Percentiles rank a stretch among this genome's conserved stretches.
Conservation (phyloP, 2,888 invertebrate genomes). For the Chromoteleia sp. region DNA sequence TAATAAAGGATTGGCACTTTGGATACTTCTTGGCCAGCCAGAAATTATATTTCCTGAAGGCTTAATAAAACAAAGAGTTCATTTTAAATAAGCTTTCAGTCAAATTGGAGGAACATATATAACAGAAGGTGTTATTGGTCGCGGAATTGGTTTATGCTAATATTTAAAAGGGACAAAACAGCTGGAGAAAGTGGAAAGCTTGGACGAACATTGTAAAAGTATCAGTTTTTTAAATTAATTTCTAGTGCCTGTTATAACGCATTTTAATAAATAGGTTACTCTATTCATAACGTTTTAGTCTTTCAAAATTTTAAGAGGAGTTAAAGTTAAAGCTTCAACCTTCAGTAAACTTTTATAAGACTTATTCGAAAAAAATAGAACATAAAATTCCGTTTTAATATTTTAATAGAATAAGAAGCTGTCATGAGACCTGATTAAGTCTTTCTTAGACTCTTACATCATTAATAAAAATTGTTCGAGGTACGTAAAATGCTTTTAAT, state of each 20-base stretch:
- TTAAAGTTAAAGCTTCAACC: conserved; percentile 29
- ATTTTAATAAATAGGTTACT: conserved; percentile 36
- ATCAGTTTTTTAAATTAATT: conserved; percentile 2
- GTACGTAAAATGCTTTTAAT: conserved; percentile 9
- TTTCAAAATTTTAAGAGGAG: conserved; percentile 29
- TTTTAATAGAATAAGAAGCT: conserved; percentile 14
- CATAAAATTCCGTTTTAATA: conserved; percentile 24
- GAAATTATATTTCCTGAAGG: no score
- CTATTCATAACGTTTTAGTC: conserved; percentile 17
- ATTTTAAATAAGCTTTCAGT: no score
- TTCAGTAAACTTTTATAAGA: conserved; percentile 28
- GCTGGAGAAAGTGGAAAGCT: no score
- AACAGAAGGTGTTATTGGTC: no score
- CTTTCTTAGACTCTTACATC: not conserved
- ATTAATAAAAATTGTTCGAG: conserved; percentile 9
- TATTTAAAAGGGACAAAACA: no score
- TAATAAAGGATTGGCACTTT: no score
- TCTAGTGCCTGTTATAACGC: not conserved
- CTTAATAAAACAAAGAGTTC: no score
- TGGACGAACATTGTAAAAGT: no score
- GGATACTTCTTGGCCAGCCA: no score
- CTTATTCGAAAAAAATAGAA: conserved; percentile 13
- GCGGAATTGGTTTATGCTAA: no score
- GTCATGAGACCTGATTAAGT: conserved; percentile 18
- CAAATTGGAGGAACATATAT: no score